These are phyloP conservation scores for Drosophila willistoni DNA, from an alignment of 1,140 invertebrate species.

Conservation along the genomic window DNA sequence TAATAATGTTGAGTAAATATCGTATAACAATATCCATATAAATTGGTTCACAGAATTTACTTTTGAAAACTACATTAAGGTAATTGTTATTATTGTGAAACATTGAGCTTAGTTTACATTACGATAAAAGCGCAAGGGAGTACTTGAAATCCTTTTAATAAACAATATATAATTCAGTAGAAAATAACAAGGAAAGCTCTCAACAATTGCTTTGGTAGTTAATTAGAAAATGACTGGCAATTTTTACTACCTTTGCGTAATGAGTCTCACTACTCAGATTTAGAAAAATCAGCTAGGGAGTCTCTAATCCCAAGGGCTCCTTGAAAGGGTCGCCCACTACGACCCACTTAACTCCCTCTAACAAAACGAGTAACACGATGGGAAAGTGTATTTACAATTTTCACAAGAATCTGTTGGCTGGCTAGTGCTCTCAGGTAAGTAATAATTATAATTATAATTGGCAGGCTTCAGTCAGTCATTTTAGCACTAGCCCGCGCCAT, in stretches of 20 bases:
- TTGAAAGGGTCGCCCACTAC: not conserved
- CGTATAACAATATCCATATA: too few species aligned
- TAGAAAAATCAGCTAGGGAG: not conserved
- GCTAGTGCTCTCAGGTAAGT: conserved; percentile 12
- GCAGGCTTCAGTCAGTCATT: conserved; percentile 7
- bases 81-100: not conserved
- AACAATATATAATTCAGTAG: not conserved
- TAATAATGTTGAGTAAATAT: too few species aligned
- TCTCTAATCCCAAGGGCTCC: not conserved
- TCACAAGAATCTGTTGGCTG: not conserved
- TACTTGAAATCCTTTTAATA: not conserved
- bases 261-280: not conserved
- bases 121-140: not conserved
- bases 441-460: conserved; percentile 61
- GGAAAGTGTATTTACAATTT: not conserved
- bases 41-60: too few species aligned
- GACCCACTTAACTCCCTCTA: not conserved
- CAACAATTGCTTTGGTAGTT: not conserved
- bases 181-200: not conserved
- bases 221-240: conserved; percentile 8
- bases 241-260: not conserved
- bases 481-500: not conserved
- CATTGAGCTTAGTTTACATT: not conserved
- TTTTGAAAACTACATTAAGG: too few species aligned
- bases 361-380: not conserved